Base-by-base conservation (phyloP, 2,797 vertebrate genomes). In the Lepidocolaptes lacrymiger region DNA sequence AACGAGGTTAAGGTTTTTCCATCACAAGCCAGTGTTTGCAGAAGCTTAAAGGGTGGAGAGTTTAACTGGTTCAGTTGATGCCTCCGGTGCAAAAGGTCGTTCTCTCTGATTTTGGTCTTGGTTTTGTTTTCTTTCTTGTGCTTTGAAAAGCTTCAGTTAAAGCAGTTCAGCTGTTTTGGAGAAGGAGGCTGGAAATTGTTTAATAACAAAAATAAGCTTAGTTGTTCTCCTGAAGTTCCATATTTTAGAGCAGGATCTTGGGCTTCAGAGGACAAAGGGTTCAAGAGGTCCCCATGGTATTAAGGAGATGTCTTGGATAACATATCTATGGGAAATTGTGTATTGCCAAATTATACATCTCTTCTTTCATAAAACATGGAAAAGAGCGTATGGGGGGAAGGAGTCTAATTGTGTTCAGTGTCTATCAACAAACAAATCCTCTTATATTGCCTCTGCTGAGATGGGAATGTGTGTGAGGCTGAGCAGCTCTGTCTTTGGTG, bases 141-240 rank as follows among this genome's bases (percentile, higher is more conserved):
- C 79, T 92, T 96, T 80, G 81, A 56, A 93, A 96, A 89, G 74
- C 85, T 87, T n/a, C 84, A 74, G 44, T 85, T 95, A 67, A 74
- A 89, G 34, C 46, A 9, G 26, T 78, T 81, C 89, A 86, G 82
- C 69, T 88, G 74, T 86, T 96, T 88, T 81, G 51, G 48, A 91
- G 73, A 88, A 75, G 0, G 4, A 91, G 54, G 66, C 44, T 88
- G 91, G 74, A 84, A 95, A 88, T 84, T 66, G 67, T 82, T 92
- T 91, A 88, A 81, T 68, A 74, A 91, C 19, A 88, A 90, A 94
- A 95, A 81, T 69, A 72, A 91, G 36, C 28, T 63, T 51, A 90
- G 90, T 84, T 90, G 24, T 91, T 51, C 77, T 88, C 32, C 48
- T 72, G 23, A 88, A 81, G 68, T 63, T 90, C 69, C 4, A 4